Base-by-base conservation (phyloP, 2,797 vertebrate species). In the Pangasius macronema region DNA sequence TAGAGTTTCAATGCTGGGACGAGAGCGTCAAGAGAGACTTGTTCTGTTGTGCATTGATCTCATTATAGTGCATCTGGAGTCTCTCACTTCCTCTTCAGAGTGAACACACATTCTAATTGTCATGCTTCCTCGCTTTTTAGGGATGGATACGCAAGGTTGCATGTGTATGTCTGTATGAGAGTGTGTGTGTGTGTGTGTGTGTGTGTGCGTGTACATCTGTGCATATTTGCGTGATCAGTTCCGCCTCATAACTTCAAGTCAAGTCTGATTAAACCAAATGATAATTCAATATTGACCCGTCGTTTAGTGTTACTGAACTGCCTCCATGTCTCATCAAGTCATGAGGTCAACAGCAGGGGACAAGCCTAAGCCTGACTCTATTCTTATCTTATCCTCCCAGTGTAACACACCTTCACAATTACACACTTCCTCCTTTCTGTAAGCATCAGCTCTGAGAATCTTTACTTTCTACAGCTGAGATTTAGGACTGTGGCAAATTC, bases 31-130 rank as follows among this genome's bases (percentile, higher is more conserved):
- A 57, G 68, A 30, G 39, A 51, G 42, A 57, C 68, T 51, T 33
- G 46, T 82, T 86, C 49, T 70, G 85, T 51, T 70, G 3, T 73
- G 46, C 59, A n/a, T 83, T 27, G 70, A 76, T 67, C 59, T 76
- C 49, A 57, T 76, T 77, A 67, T 24, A 22, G 46, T 2, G 18
- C 85, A 61, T 86, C 53, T 87, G 79, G 67, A 49, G 70, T 68
- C 61, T 57, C 18, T 33, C 14, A 83, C 0, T 49, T 75, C 68
- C 51, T 84, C 33, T 24, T 57, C 7, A 27, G 5, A 24, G 30
- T 13, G 13, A 22, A 42, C 39, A 46, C 8, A 22, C 0, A 6
- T n/a, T 51, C 36, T 77, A 33, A 10, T 42, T 68, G 33, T 77
- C 7, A 55, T 87, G 79, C 65, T 14, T 81, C 3, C 3, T 30